Conservation (phyloP, 2,113 vertebrate genomes). For the Ptyas mucosa region DNA sequence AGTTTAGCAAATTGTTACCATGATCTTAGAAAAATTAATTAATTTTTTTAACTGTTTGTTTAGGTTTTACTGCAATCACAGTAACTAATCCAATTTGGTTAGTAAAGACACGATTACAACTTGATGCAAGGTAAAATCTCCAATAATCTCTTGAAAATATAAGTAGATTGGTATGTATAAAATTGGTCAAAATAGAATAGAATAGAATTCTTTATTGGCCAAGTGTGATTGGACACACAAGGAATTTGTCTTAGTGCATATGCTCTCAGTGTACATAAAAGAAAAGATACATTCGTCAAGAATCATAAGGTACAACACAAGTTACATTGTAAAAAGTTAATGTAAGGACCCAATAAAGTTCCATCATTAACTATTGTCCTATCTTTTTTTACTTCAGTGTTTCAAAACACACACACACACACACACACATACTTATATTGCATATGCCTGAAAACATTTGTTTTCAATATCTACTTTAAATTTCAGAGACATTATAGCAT, state of each 20-base stretch:
- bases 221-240: too few relatives aligned
- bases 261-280: too few relatives aligned
- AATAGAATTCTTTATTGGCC: too few relatives aligned
- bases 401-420: background rate
- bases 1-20: conserved; percentile 36
- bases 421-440: background rate
- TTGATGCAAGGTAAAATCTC: conserved; percentile 88
- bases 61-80: conserved; percentile 98
- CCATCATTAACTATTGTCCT: background rate
- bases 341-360: background rate
- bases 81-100: conserved; percentile 99
- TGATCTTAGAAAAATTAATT: conserved; percentile 57
- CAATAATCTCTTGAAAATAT: conserved; percentile 23
- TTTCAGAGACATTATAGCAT: background rate
- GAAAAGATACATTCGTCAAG: too few relatives aligned
- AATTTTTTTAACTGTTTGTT: conserved; percentile 68
- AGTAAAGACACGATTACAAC: conserved; percentile 95
- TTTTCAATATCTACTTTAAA: background rate
- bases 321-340: background rate
- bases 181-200: background rate
- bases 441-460: background rate
- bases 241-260: too few relatives aligned
- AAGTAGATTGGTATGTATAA: background rate
- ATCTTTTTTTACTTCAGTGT: background rate
- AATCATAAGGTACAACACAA: background rate